Evolutionary conservation across 2,888 invertebrate genomes (phyloP), one percentile per base, ranked within the genome.

Genomic region (Drosophila paracracens): DNA sequence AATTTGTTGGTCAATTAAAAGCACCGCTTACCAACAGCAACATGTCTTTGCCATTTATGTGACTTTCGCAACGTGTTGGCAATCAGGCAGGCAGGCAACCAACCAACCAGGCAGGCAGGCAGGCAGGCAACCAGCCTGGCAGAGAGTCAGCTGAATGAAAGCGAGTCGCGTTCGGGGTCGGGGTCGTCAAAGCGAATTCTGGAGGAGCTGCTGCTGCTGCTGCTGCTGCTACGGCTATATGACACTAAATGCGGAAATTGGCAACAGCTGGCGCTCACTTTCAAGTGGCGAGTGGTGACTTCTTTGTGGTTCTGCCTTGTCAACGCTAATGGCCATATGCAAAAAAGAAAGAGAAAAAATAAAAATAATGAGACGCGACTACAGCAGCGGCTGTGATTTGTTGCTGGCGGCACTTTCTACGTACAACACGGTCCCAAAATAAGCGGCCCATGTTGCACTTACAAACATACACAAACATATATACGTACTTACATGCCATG

Each of bases 1-100:
- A 87, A 84, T 89, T 84, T 84, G 89, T 84, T 87, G 83, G 86
- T 81, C 90, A 90, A 87, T 90, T 87, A 88, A 90, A 90, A 85
- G 84, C 68, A 77, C 86, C 81, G 79, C 74, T 73, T 73, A 84
- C 84, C 87, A 83, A 82, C 79, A 79, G 60, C 86, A 83, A 87
- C 84, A 87, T 87, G 79, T 84, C 76, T 76, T 76, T 65, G 78
- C 78, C 78, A 78, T 76, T 76, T 80, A 80, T 80, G 76, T 72
- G 67, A 79, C 78, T 79, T 79, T 79, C 78, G 78, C 78, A 79
- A 78, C 61, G 61, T 77, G 76, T 74, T 74, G 60, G 68, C 60
- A 60, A 40, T 68, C 58, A 51, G 31, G 21, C 38, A 18, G 31
- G 18, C 60, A 52, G 18, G 2, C 63, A 40, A n/a, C 10, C n/a